Base-by-base conservation (phyloP, 2,113 vertebrate species). In the Rhynchomys soricoides region DNA sequence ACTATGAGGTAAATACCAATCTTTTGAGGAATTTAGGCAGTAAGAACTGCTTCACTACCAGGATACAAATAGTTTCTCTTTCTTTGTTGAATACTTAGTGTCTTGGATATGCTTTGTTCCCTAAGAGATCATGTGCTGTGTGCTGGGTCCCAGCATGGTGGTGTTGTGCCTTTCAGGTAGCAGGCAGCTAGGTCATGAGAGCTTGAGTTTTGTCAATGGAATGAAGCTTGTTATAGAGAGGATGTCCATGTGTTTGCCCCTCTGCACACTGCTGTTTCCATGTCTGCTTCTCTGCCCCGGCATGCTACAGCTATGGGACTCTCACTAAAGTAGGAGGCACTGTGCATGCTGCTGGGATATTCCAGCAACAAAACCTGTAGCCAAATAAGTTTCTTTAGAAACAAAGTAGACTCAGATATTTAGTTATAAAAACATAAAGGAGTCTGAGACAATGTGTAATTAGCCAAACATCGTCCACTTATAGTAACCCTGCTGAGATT, bases 1-100 rank as follows among this genome's bases (percentile, higher is more conserved):
- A 90, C 15, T 70, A 4, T 50, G 24, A 7, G 26, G 77, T 2
- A 86, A 78, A 34, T 34, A 90, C 85, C 66, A 52, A 21, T 95
- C n/a, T 78, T 87, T 94, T 37, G 48, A 91, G 59, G 55, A 66
- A 93, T 4, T 57, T 64, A 78, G 94, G 71, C n/a, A 74, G 40
- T 26, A 83, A 77, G 50, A 95, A 52, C n/a, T 45, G n/a, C 19
- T 26, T 48, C 24, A 24, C 68, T 52, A 37, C 43, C 86, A 15
- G 43, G 94, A 93, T 86, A 45, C 43, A 16, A 37, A 86, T 57
- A n/a, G 19, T 52, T 34, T 86, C 70, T 45, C 26, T 19, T 68
- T 89, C 31, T 59, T 43, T 88, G 55, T 4, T 57, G 31, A 85
- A 9, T 21, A n/a, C 26, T 50, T 73, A 73, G 19, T 43, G 37